Base-by-base conservation (phyloP, 2,888 invertebrate genomes). In the Gymnoscelis rufifasciata region DNA sequence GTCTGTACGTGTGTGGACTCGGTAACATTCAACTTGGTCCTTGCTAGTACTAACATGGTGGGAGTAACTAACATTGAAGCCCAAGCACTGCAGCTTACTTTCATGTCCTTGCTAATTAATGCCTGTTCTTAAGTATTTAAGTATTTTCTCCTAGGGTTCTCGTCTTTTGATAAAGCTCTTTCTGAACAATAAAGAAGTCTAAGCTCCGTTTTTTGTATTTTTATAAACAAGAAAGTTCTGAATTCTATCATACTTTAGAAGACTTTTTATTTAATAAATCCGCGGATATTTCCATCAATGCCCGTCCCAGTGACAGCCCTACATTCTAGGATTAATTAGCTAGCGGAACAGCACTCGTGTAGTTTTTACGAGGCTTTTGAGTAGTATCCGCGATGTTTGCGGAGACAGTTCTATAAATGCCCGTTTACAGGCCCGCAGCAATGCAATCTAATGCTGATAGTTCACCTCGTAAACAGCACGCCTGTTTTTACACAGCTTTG, bases 391-490 rank as follows among this genome's bases (percentile, higher is more conserved):
- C 42, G 59, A 62, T 54, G 60, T 70, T 71, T 70, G 59, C 56
- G 59, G 62, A 59, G 71, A 71, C 70, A 70, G 65, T 73, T 71
- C 67, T 62, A 68, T 79, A 79, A 81, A 80, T 62, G 62, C 53
- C 53, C 64, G 71, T 74, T 78, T 71, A 79, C 62, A 67, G 67
- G 45, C 53, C 52, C 51, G 65, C 72, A 68, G 66, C 78, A 74
- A 78, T 71, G 71, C 64, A 68, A 74, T 64, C 65, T 53, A 50
- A 42, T 42, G 60, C 57, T 66, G 63, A 64, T 68, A 67, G 61
- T 62, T 53, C 57, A 62, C 66, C 68, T 79, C 81, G 66, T 80
- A 78, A 80, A 81, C 62, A 70, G 53, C 73, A 74, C 64, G 60
- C 62, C 59, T 56, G 54, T 51, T 15, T 24, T 41, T 26, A 47